Evolutionary conservation across 1,140 invertebrate genomes (phyloP).

Genomic region (Micrasema longulum): DNA sequence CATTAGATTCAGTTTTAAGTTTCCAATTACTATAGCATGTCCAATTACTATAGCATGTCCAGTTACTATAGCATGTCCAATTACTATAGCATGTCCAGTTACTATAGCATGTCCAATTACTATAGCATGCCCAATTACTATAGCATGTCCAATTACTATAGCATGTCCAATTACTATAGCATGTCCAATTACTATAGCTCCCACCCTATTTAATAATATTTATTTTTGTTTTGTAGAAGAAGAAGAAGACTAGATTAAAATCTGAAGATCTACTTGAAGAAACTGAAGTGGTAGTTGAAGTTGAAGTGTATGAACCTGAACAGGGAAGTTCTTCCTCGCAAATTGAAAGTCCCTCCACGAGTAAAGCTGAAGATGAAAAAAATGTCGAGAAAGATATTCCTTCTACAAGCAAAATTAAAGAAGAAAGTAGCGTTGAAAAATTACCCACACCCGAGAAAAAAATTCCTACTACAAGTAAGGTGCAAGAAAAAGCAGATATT

Average conservation of each 20-base stretch:
- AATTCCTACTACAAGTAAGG: background rate
- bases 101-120: too few species aligned
- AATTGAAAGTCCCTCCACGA: background rate
- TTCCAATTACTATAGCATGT: too few species aligned
- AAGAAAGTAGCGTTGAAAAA: background rate
- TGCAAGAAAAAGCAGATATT: background rate
- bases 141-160: too few species aligned
- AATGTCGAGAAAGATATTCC: background rate
- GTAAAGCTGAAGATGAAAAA: conserved; percentile 6
- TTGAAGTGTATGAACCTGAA: background rate
- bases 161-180: too few species aligned
- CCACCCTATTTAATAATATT: background rate
- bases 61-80: too few species aligned
- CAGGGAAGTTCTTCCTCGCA: background rate
- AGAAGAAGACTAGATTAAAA: conserved; percentile 30
- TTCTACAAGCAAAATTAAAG: background rate
- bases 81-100: too few species aligned
- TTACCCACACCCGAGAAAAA: background rate
- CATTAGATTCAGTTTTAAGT: too few species aligned
- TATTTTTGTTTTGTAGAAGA: conserved; percentile 28
- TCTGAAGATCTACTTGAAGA: conserved; percentile 19
- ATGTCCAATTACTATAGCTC: too few species aligned
- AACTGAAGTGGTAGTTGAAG: background rate
- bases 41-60: too few species aligned
- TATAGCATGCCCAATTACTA: too few species aligned